A percentile compares a stretch with the other conserved stretches of the same genome.
Evolutionary conservation across 2,113 vertebrate species (phyloP).

Genomic region (Anas platyrhynchos): DNA sequence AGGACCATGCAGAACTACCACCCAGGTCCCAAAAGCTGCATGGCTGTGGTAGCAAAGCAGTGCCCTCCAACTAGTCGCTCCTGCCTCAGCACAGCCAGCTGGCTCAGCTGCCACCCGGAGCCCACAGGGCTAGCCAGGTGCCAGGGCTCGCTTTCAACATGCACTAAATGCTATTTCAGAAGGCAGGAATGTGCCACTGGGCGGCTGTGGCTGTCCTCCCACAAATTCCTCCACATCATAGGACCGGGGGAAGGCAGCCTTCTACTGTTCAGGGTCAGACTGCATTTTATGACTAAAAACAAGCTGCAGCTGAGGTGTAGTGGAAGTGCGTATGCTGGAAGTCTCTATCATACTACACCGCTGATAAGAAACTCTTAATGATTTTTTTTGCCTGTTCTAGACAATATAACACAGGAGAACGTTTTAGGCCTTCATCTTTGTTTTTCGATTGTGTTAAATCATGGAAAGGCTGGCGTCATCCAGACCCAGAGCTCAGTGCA

Average conservation of each 20-base stretch:
- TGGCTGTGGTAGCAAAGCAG: accelerated
- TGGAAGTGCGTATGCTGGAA: background rate
- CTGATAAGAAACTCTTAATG: background rate
- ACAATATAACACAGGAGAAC: background rate
- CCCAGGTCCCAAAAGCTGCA: background rate
- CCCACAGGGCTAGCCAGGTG: background rate
- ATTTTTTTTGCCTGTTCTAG: background rate
- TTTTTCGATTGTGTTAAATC: background rate
- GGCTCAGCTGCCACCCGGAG: background rate
- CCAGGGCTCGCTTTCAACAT: accelerated
- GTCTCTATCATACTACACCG: background rate
- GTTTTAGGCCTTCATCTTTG: background rate
- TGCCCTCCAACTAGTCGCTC: accelerated
- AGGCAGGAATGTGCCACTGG: background rate
- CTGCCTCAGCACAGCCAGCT: background rate
- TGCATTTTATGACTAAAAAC: background rate
- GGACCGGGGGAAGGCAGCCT: background rate
- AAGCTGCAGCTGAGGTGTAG: background rate
- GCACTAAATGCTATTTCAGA: accelerated
- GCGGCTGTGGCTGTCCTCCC: background rate
- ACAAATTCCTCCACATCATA: background rate
- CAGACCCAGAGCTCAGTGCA: background rate
- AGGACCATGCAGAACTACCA: background rate
- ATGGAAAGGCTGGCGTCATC: background rate
- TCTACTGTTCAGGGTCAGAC: accelerated